Conservation (phyloP, 2,888 invertebrate species). For the Oligia latruncula region DNA sequence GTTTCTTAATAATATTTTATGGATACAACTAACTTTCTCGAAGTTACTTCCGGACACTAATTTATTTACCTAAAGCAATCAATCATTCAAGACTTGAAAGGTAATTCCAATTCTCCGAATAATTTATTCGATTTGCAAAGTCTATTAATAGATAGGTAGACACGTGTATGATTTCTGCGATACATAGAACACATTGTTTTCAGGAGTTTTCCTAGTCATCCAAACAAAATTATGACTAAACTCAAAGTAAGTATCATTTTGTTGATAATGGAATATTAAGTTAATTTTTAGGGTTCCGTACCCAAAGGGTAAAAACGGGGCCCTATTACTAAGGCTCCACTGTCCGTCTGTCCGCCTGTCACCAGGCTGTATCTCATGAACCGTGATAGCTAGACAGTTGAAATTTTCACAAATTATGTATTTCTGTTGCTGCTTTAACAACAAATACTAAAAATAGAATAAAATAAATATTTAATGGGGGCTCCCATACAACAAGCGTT, state of each 20-base stretch:
- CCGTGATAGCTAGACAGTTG: too few species aligned
- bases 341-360: too few species aligned
- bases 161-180: neutral
- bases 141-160: neutral
- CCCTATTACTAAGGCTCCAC: too few species aligned
- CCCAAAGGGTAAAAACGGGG: too few species aligned
- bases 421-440: too few species aligned
- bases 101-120: constrained; percentile 3
- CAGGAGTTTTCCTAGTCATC: neutral
- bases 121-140: neutral
- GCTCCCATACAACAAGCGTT: too few species aligned
- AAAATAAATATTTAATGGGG: too few species aligned
- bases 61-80: neutral
- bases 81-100: constrained; percentile 7
- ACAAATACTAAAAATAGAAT: too few species aligned
- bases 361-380: too few species aligned
- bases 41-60: neutral
- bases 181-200: neutral
- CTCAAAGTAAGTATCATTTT: neutral
- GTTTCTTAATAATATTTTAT: neutral
- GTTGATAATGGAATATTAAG: neutral
- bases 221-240: too few species aligned
- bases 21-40: neutral
- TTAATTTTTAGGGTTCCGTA: too few species aligned
- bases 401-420: too few species aligned